Conservation (phyloP, 1,140 invertebrate species). For the Myzus persicae region DNA sequence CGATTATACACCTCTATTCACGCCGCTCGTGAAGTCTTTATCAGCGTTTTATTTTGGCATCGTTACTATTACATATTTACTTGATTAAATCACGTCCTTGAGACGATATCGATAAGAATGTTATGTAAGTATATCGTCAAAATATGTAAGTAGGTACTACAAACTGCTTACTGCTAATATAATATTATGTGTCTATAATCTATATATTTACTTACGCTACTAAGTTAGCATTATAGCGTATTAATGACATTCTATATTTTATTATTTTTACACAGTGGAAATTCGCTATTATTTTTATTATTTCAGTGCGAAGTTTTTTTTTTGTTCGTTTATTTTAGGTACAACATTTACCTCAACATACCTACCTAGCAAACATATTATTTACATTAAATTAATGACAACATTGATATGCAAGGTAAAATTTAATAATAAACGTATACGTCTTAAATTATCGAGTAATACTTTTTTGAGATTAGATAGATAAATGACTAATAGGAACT, state of each 20-base stretch:
- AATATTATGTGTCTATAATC: neutral
- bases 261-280: too few species aligned
- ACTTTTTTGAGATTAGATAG: neutral
- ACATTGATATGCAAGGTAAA: neutral
- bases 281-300: neutral
- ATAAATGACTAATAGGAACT: too few species aligned
- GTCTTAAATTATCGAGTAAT: neutral
- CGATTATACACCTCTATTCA: neutral
- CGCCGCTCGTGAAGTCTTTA: neutral
- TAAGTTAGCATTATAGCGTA: neutral
- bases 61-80: neutral
- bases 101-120: neutral
- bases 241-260: neutral
- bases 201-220: neutral
- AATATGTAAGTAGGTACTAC: neutral
- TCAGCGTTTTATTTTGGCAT: neutral
- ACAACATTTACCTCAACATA: neutral
- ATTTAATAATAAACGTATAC: neutral
- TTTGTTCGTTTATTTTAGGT: neutral
- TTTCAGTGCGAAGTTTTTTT: neutral
- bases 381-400: neutral
- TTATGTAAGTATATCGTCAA: neutral
- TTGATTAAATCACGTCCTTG: constrained; percentile 11
- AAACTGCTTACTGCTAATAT: neutral
- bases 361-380: neutral